A percentile compares a stretch with the other conserved stretches of the same genome.
Evolutionary conservation across 2,113 vertebrate genomes (phyloP).

Genomic region (Phalacrocorax aristotelis): DNA sequence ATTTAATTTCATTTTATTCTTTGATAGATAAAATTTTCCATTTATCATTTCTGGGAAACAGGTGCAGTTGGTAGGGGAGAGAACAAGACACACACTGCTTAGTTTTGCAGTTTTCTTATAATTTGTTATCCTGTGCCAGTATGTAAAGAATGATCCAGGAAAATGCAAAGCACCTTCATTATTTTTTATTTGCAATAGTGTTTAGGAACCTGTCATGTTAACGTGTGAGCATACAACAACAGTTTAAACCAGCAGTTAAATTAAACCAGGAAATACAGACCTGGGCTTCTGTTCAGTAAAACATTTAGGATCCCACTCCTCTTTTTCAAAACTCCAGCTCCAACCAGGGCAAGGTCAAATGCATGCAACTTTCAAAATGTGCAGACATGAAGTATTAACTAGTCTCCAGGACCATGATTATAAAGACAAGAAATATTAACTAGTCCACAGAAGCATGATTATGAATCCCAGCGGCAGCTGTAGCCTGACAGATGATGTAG

Average conservation of each 20-base stretch:
- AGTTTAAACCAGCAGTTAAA: background rate
- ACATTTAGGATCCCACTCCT: background rate
- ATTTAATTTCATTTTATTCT: background rate
- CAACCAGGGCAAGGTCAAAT: rapidly evolving
- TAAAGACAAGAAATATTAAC: background rate
- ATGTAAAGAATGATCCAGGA: background rate
- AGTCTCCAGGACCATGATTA: background rate
- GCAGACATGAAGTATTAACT: background rate
- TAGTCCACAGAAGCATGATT: background rate
- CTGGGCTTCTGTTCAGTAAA: background rate
- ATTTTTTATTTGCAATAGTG: background rate
- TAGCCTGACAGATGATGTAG: background rate
- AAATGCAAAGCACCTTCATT: background rate
- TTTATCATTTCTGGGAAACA: background rate
- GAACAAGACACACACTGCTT: background rate
- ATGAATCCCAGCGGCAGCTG: background rate
- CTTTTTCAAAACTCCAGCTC: background rate
- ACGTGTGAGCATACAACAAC: background rate
- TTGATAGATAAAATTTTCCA: background rate
- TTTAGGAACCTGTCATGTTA: background rate
- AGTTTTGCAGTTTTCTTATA: background rate
- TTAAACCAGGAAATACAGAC: background rate
- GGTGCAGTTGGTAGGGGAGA: background rate
- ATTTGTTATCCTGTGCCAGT: background rate
- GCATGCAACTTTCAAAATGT: background rate